Base-by-base conservation (phyloP, 2,113 vertebrate genomes). In the Nothocercus nigrocapillus region DNA sequence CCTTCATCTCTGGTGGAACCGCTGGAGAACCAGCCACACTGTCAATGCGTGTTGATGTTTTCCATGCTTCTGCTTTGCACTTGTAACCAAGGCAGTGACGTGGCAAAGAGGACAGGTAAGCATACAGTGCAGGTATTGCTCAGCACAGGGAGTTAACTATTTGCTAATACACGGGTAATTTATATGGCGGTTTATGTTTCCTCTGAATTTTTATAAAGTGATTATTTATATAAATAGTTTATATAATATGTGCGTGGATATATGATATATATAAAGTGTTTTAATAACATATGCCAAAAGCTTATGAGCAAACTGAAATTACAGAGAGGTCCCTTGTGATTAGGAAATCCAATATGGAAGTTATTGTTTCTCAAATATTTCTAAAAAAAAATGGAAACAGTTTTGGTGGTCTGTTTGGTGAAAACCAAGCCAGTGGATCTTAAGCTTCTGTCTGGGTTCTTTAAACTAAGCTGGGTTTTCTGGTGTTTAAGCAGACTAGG, bases 231-330 rank as follows among this genome's bases (percentile, higher is more conserved):
- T 64, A 67, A 4, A 16, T 53, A 70, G 24, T 67, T 78, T 27
- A 5, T 24, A 9, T 72, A 78, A 79, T 72, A 22, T 75, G 18
- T 74, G 45, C 64, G 14, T 56, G 0, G 40, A 16, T 86, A n/a
- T 32, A 34, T 78, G 74, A 91, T 89, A 61, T 68, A 84, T 61
- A 64, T 56, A 34, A 80, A 73, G 12, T 22, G 49, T 95, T 83
- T 92, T 89, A 89, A 86, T 83, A 66, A 9, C 24, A 77, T 34
- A n/a, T 87, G 77, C 44, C 77, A 84, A 83, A 88, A 83, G 64
- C n/a, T 83, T 92, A 72, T 42, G 80, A 78, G 68, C 56, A 86
- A 94, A 89, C 47, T 89, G 20, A 64, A 67, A 75, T 92, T 75
- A 61, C 75, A 32, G 15, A 90, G 53, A 86, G 12, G 13, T 77